Conservation (phyloP, 2,888 invertebrate species). For the Electrophaes corylata region DNA sequence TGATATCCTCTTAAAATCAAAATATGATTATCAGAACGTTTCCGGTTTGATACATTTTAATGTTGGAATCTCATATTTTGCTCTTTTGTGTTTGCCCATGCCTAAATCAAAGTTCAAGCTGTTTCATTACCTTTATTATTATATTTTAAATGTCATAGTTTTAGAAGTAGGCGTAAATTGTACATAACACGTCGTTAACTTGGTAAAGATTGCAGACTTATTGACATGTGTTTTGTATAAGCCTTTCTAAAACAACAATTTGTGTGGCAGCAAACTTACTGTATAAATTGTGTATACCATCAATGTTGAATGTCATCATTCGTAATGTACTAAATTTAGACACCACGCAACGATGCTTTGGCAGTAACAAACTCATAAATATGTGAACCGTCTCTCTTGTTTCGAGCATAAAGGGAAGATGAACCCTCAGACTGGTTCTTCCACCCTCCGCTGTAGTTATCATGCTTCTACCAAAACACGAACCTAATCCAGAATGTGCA, state of each 20-base stretch:
- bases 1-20: slow-evolving; percentile 6
- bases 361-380: slow-evolving; percentile 38
- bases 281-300: slow-evolving; percentile 43
- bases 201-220: slow-evolving; percentile 1
- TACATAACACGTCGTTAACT: neutral
- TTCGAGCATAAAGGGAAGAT: neutral
- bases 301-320: slow-evolving; percentile 56
- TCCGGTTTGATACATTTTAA: slow-evolving; percentile 4
- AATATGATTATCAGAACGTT: neutral
- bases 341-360: slow-evolving; percentile 51
- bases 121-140: neutral
- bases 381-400: neutral
- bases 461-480: neutral
- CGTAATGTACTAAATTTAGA: slow-evolving; percentile 55
- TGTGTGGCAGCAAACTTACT: slow-evolving; percentile 38
- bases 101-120: neutral
- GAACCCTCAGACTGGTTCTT: neutral
- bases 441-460: neutral
- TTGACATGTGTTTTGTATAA: slow-evolving; percentile 8
- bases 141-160: slow-evolving; percentile 3
- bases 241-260: slow-evolving; percentile 24
- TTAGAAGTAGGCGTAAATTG: neutral
- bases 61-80: slow-evolving; percentile 33
- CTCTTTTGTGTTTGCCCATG: slow-evolving; percentile 30
- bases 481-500: neutral